Evolutionary conservation across 2,888 invertebrate genomes (phyloP), one percentile per base, ranked within the genome.

Genomic region (Ecliptopera silaceata): DNA sequence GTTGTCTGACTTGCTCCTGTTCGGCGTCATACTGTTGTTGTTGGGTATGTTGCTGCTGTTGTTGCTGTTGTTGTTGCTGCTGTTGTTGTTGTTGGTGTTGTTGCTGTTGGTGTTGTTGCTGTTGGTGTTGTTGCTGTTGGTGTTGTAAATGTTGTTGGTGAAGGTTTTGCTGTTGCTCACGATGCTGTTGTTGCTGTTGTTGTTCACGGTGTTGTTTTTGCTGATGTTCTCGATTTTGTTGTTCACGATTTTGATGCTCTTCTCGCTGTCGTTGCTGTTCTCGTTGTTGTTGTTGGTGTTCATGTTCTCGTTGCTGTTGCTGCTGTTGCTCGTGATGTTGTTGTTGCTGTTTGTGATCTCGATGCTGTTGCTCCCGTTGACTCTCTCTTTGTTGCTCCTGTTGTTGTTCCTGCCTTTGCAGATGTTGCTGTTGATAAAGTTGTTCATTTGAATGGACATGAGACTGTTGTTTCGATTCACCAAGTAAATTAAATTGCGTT

Each of bases 1-100:
- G 88, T 54, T 79, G 72, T 63, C 86, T 80, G 11, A 86, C 82
- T 80, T 90, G 89, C 71, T 82, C 82, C 69, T 85, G 86, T 67
- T 88, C 87, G 8, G 79, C 70, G 54, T 89, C 86, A 64, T 74
- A 79, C 53, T 84, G 80, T 65, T 89, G 86, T 51, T 88, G 84
- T 51, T 88, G 86, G 44, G 81, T 74, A 63, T 85, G 79, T 41
- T 78, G 71, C 47, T 79, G 74, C 4, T 72, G 64, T 10, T 72
- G 75, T 39, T 75, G 72, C 29, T 75, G 74, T 42, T 79, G 74
- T 38, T 74, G 74, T 18, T 78, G 70, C 2, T 74, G 71, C 10
- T 74, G 71, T 12, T 72, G 69, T 10, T 74, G 72, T 29, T 74
- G 74, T 41, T 77, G 71, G 31, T 79, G 76, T 0, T 79, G 72